Conservation (phyloP, 53 echinoderm and acorn worm genomes). For the Echinarachnius parma region DNA sequence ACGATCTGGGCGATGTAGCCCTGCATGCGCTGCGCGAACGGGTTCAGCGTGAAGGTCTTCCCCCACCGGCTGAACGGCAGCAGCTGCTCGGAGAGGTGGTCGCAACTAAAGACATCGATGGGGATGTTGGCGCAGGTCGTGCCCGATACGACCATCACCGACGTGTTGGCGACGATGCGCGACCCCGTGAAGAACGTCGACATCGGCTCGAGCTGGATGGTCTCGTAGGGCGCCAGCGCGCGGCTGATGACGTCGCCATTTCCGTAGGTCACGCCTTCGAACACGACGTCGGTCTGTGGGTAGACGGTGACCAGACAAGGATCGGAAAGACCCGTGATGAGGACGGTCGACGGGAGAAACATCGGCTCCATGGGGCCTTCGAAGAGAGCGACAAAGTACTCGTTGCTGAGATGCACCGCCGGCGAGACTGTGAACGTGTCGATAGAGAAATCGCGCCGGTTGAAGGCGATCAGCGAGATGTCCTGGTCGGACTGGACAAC, state of each 20-base stretch:
- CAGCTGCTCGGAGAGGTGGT: constrained; percentile 58
- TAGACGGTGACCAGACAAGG: constrained; percentile 1
- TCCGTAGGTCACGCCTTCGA: constrained; percentile 3
- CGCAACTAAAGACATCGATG: constrained; percentile 35
- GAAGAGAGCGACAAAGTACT: constrained; percentile 53
- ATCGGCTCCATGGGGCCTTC: background rate
- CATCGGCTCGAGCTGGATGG: constrained; percentile 36
- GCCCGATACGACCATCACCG: constrained; percentile 50
- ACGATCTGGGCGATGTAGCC: constrained; percentile 45
- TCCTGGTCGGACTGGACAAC: constrained; percentile 36
- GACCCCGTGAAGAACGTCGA: constrained; percentile 46
- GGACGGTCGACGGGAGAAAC: constrained; percentile 45
- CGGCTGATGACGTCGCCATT: background rate
- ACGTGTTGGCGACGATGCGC: constrained; percentile 40
- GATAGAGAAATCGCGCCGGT: constrained; percentile 50
- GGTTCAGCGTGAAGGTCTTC: constrained; percentile 41
- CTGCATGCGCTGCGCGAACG: constrained; percentile 28
- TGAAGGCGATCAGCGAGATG: constrained; percentile 33
- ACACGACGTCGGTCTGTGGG: background rate
- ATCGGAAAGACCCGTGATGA: constrained; percentile 26
- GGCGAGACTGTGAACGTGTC: constrained; percentile 62
- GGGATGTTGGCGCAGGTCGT: constrained; percentile 56
- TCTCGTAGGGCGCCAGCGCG: constrained; percentile 6
- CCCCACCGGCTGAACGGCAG: constrained; percentile 54
- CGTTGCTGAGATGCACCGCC: constrained; percentile 28